Conservation (phyloP, 53 echinoderm and acorn worm species). For the Echinometra lucunter region DNA sequence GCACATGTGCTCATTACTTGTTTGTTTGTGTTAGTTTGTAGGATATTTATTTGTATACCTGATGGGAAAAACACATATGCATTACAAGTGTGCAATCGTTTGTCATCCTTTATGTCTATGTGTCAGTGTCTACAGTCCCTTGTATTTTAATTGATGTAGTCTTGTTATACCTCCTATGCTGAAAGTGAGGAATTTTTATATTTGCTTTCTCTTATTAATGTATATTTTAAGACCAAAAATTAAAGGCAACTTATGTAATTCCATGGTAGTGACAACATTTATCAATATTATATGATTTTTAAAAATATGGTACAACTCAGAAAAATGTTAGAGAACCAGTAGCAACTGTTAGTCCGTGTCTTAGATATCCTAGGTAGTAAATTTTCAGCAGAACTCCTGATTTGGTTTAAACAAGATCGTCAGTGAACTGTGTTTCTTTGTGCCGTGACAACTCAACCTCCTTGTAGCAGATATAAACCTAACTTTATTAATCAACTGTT, state of each 20-base stretch:
- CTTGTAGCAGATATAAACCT: neutral
- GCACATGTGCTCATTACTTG: slow-evolving; percentile 12
- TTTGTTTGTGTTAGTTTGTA: neutral
- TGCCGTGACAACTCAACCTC: slow-evolving; percentile 44
- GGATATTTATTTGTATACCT: slow-evolving; percentile 26
- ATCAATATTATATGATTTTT: neutral
- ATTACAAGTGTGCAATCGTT: slow-evolving; percentile 20
- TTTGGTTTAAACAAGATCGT: neutral
- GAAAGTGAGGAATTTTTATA: neutral
- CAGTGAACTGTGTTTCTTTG: slow-evolving; percentile 53
- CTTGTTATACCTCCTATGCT: neutral
- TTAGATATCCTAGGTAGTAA: neutral
- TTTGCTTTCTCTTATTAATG: neutral
- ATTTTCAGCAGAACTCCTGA: neutral
- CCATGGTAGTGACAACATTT: too few relatives aligned
- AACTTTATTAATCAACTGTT: neutral
- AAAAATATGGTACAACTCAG: slow-evolving; percentile 5
- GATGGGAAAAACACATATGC: slow-evolving; percentile 9
- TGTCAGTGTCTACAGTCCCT: neutral
- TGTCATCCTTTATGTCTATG: neutral
- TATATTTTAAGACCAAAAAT: neutral
- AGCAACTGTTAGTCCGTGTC: neutral
- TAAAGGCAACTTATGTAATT: neutral
- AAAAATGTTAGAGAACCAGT: neutral
- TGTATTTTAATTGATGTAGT: neutral